Evolutionary conservation across 2,113 vertebrate genomes (phyloP), one percentile per base, ranked within the genome.

Genomic region (Epinephelus lanceolatus): DNA sequence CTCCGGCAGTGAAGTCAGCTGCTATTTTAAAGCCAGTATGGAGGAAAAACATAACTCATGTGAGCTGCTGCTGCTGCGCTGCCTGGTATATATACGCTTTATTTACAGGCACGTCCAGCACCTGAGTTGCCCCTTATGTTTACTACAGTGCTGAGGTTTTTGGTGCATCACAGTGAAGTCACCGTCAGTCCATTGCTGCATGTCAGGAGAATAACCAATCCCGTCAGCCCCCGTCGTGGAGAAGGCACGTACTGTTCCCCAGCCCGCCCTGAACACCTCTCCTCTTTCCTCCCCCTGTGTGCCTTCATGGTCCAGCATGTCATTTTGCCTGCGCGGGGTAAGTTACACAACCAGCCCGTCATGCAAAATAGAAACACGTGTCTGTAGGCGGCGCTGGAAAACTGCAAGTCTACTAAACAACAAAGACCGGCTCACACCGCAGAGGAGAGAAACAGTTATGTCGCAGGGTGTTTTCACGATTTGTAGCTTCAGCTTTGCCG

Each of bases 341-440:
- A 15, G 91, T 93, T 93, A 91, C 88, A 89, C 88, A 94, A 91
- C 87, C 76, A 30, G 67, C 2, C 59, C 21, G 75, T 37, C 84
- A 81, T 80, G 86, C 86, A 92, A 88, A 92, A 90, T 59, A 90
- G 76, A 83, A 88, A 80, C 92, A 93, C 90, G 90, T 94, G 94
- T 86, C 60, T 61, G 53, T 63, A 77, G 90, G 86, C 76, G 88
- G 88, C 52, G 82, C 81, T 25, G 70, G 9, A 68, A 55, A 72
- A 67, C 61, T 6, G 13, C 62, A 56, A 74, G 25, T 76, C 66
- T 15, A 18, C 27, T 4, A 11, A 71, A 42, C 19, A 70, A 76
- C 75, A 84, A 73, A 71, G 51, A 56, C n/a, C 3, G 0, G 18
- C 21, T 0, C 17, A 8, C 49, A 19, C 52, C 5, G 19, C 68